Conservation (phyloP, 2,888 invertebrate species). For the Flabesymbios commensalis region DNA sequence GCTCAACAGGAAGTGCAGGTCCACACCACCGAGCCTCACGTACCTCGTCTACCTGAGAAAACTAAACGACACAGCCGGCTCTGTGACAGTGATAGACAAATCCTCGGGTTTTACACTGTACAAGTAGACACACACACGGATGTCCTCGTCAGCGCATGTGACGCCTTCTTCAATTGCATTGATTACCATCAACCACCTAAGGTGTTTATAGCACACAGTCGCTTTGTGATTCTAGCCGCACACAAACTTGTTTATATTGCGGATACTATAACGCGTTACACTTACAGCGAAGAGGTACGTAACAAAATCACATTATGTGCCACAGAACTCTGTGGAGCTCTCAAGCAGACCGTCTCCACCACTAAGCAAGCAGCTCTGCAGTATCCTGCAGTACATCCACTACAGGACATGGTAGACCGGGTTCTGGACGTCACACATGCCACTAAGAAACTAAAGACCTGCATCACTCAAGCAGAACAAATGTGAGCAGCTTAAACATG, state of each 20-base stretch:
- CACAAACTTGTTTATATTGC: slow-evolving; percentile 93
- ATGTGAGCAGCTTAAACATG: too few species aligned
- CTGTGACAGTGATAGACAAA: slow-evolving; percentile 73
- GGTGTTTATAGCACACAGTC: slow-evolving; percentile 87
- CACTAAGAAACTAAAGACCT: slow-evolving; percentile 71
- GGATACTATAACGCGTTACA: slow-evolving; percentile 87
- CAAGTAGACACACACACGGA: slow-evolving; percentile 85
- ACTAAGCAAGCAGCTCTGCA: slow-evolving; percentile 88
- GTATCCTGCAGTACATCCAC: slow-evolving; percentile 87
- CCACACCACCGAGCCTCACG: background rate
- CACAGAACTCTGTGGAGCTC: slow-evolving; percentile 63
- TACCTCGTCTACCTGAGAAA: background rate
- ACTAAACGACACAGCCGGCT: background rate
- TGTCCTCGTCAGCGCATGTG: slow-evolving; percentile 80
- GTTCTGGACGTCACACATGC: slow-evolving; percentile 83
- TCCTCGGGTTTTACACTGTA: slow-evolving; percentile 84
- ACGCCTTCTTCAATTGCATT: slow-evolving; percentile 75
- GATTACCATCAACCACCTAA: slow-evolving; percentile 73
- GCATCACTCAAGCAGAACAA: background rate
- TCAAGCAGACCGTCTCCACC: slow-evolving; percentile 70
- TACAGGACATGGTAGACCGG: slow-evolving; percentile 91
- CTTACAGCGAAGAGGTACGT: slow-evolving; percentile 75
- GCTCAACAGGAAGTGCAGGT: slow-evolving; percentile 9
- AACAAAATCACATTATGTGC: slow-evolving; percentile 63
- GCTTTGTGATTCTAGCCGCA: slow-evolving; percentile 91